Conservation (phyloP, 1,140 invertebrate genomes). For the Papilio machaon region DNA sequence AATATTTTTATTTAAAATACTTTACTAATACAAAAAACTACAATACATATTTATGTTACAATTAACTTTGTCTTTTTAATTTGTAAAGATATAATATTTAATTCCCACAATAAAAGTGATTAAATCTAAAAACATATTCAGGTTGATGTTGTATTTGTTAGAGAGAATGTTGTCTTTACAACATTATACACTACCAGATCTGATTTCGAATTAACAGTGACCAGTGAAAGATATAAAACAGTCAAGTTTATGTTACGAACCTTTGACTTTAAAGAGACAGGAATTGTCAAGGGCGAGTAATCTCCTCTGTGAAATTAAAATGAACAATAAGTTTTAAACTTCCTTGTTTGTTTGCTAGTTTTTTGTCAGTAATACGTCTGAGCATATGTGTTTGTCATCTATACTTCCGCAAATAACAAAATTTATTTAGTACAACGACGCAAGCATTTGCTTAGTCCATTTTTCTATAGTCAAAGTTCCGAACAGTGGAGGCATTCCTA, state of each 20-base stretch:
- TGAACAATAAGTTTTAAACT: too few relatives aligned
- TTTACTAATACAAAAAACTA: too few relatives aligned
- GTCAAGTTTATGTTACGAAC: not conserved
- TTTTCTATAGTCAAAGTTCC: not conserved
- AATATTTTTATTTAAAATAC: too few relatives aligned
- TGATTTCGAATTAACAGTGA: constrained; percentile 14
- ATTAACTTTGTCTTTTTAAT: not conserved
- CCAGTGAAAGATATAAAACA: constrained; percentile 4
- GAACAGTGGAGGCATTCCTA: not conserved
- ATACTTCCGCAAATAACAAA: too few relatives aligned
- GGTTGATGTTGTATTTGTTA: not conserved
- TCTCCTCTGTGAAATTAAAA: too few relatives aligned
- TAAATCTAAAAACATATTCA: not conserved
- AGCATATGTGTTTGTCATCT: too few relatives aligned
- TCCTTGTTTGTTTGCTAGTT: too few relatives aligned
- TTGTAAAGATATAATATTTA: not conserved
- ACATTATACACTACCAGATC: constrained; percentile 3
- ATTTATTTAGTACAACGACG: too few relatives aligned
- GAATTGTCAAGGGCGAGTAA: too few relatives aligned
- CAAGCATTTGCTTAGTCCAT: not conserved
- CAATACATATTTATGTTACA: not conserved
- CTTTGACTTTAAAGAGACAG: too few relatives aligned
- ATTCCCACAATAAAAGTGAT: not conserved
- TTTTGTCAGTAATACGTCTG: too few relatives aligned
- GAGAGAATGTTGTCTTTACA: not conserved